Evolutionary conservation across 2,797 vertebrate genomes (phyloP).

Genomic region (Xyrichtys novacula): DNA sequence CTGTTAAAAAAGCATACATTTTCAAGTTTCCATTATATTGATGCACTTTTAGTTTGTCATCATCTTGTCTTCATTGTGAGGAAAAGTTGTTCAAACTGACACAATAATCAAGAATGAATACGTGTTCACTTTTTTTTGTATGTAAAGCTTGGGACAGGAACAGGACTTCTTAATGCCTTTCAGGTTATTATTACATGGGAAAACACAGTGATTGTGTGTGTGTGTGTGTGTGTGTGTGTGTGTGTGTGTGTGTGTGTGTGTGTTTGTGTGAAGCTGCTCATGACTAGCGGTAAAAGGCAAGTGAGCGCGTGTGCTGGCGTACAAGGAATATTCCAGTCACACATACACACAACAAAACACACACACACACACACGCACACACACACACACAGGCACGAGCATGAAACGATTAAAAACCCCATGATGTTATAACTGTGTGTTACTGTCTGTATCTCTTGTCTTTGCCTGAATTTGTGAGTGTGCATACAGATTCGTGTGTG

Average conservation of each 20-base stretch:
- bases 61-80: too few species aligned
- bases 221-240: neutral
- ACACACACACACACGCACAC: neutral
- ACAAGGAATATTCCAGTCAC: conserved; percentile 16
- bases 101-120: too few species aligned
- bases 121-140: too few species aligned
- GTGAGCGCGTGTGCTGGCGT: conserved; percentile 24
- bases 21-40: too few species aligned
- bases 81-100: too few species aligned
- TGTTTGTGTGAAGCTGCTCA: too few species aligned
- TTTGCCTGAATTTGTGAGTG: neutral
- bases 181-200: too few species aligned
- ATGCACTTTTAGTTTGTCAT: too few species aligned
- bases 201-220: too few species aligned
- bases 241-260: conserved; percentile 19
- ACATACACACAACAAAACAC: conserved; percentile 5
- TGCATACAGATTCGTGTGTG: neutral
- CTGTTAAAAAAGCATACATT: too few species aligned
- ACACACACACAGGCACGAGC: conserved; percentile 19
- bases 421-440: conserved; percentile 35
- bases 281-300: conserved; percentile 13
- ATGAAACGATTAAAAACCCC: conserved; percentile 57
- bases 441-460: conserved; percentile 47
- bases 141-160: too few species aligned
- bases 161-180: too few species aligned